Evolutionary conservation across 2,888 invertebrate species (phyloP).

Genomic region (Seladonia tumulorum): DNA sequence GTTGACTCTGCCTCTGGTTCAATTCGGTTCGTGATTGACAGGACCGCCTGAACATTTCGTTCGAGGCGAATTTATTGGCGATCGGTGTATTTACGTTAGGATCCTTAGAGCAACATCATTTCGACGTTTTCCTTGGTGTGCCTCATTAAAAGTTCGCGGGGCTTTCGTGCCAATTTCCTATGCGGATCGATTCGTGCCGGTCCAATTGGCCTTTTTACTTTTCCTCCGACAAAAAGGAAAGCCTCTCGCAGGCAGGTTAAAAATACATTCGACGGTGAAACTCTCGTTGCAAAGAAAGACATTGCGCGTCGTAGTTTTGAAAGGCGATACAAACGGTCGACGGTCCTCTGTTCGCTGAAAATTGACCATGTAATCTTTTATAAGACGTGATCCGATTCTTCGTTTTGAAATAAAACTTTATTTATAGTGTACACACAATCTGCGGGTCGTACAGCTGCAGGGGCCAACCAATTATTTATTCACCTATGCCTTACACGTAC

Average conservation of each 20-base stretch:
- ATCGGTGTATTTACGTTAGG: conserved; percentile 54
- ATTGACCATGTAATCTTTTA: conserved; percentile 27
- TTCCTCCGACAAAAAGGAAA: conserved; percentile 21
- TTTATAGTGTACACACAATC: conserved; percentile 71
- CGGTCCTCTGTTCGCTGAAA: background rate
- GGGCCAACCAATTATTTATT: conserved; percentile 76
- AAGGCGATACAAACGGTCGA: background rate
- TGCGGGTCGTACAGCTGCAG: conserved; percentile 51
- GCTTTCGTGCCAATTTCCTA: conserved; percentile 52
- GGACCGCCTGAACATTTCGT: conserved; percentile 25
- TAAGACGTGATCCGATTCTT: conserved; percentile 26
- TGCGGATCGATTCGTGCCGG: conserved; percentile 26
- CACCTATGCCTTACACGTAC: conserved; percentile 73
- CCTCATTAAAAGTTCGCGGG: conserved; percentile 53
- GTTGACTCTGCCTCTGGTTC: background rate
- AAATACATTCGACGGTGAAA: conserved; percentile 34
- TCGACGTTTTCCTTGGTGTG: conserved; percentile 33
- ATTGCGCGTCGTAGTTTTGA: background rate
- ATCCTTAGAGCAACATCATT: conserved; percentile 41
- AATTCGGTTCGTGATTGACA: conserved; percentile 51
- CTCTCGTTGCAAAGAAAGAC: conserved; percentile 15
- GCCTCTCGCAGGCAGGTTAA: conserved; percentile 34
- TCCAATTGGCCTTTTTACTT: conserved; percentile 20
- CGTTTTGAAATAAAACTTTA: conserved; percentile 63
- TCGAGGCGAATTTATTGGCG: conserved; percentile 48